Base-by-base conservation (phyloP, 2,797 vertebrate genomes). In the Atherinosoma microstoma region DNA sequence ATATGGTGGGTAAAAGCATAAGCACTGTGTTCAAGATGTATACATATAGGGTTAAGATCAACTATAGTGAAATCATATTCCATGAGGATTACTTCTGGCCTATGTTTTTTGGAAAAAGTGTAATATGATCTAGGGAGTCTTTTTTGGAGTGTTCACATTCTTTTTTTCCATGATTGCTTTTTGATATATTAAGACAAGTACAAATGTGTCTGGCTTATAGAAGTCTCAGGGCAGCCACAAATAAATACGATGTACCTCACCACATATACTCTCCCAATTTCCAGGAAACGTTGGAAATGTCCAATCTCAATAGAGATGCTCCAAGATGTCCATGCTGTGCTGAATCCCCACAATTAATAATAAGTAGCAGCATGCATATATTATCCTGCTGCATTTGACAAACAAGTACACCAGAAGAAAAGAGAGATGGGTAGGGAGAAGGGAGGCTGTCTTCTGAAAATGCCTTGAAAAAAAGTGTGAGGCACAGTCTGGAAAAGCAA, bases 161-260 rank as follows among this genome's bases (percentile, higher is more conserved):
- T 79, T 84, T 87, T 87, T 86, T 47, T 85, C 86, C 86, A 83
- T 83, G 88, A 91, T 88, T 94, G 86, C 87, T 78, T 91, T 93
- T 88, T 94, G 91, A 94, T 92, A 92, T 92, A 95, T 91, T 88
- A 90, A 84, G 91, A 93, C 90, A 91, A 91, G 88, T 90, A 94
- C 87, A 93, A 94, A 93, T 92, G 82, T 79, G 81, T 84, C 82
- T 93, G 93, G 90, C 91, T 86, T 82, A 76, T 47, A 80, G 61
- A 85, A 88, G 78, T 94, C 94, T 93, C 93, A 84, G 84, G 90
- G 70, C 79, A 90, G 90, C 85, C 76, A 93, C 89, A 94, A 94
- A 94, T 94, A 94, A 94, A 82, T 83, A 77, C 12, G 65, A 69
- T 75, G 79, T 58, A 91, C 84, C 87, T 87, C 86, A 88, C 86